These are phyloP conservation scores for Xerus inauris DNA, from an alignment of 2,113 vertebrate genomes.

Conservation along the genomic window DNA sequence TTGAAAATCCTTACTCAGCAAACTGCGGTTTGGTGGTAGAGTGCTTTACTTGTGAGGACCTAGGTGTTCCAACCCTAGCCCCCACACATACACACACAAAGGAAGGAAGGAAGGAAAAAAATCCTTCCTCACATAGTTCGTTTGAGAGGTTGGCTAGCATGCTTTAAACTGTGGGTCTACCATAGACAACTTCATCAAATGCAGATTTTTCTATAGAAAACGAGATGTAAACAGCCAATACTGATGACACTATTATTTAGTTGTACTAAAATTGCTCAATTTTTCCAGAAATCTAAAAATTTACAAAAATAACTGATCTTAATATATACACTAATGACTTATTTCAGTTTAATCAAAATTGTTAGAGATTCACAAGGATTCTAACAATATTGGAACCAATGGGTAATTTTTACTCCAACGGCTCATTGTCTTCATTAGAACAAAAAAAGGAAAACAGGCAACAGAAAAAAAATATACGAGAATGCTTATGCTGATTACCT, in stretches of 20 bases:
- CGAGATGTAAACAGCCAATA: conserved; percentile 17
- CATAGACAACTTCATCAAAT: background rate
- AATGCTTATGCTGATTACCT: background rate
- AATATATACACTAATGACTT: background rate
- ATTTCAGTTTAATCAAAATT: conserved; percentile 37
- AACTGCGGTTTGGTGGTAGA: background rate
- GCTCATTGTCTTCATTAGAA: background rate
- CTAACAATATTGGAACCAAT: background rate
- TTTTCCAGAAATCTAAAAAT: conserved; percentile 35
- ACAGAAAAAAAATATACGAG: background rate
- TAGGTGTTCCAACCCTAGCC: background rate
- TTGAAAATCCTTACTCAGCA: background rate
- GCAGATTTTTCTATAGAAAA: background rate
- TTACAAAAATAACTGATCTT: background rate
- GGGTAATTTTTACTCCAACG: background rate
- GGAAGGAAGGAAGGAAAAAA: background rate
- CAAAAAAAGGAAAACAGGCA: background rate
- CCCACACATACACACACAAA: background rate
- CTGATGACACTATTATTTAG: background rate
- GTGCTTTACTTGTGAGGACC: background rate
- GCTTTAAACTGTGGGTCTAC: background rate
- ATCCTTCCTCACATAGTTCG: too few relatives aligned
- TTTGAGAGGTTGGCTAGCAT: background rate
- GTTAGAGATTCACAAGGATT: background rate
- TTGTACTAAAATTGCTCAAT: background rate